These are phyloP conservation scores for Leptocoma aspasia DNA, from an alignment of 2,113 vertebrate genomes.

Conservation along the genomic window DNA sequence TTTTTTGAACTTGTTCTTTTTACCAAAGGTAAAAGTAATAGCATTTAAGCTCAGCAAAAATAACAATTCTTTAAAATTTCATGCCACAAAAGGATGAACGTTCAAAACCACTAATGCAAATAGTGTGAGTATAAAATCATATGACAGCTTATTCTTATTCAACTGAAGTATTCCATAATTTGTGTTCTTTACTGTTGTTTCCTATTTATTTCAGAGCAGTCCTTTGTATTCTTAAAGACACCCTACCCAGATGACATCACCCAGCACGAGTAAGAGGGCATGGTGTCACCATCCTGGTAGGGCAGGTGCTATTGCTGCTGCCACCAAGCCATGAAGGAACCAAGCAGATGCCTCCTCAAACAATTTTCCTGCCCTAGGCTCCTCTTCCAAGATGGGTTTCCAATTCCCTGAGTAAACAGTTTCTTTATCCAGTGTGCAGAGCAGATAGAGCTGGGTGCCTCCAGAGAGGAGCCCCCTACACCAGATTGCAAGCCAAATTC, in stretches of 20 bases:
- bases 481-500: fast-evolving
- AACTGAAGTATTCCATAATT: background rate
- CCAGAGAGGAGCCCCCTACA: fast-evolving
- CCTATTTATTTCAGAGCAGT: background rate
- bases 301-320: fast-evolving
- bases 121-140: background rate
- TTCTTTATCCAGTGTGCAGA: background rate
- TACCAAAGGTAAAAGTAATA: background rate
- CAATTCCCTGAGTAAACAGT: fast-evolving
- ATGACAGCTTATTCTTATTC: background rate
- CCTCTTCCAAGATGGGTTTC: fast-evolving
- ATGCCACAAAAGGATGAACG: background rate
- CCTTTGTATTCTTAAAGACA: background rate
- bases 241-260: no score
- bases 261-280: background rate
- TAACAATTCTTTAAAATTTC: background rate
- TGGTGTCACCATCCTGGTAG: fast-evolving
- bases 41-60: background rate
- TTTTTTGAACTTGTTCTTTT: background rate
- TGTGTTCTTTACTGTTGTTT: background rate
- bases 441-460: background rate
- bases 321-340: background rate
- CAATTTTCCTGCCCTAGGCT: background rate
- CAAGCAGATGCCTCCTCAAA: background rate
- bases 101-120: background rate